These are phyloP conservation scores for Hoplostethus atlanticus DNA, from an alignment of 2,797 vertebrate genomes.

Conservation along the genomic window DNA sequence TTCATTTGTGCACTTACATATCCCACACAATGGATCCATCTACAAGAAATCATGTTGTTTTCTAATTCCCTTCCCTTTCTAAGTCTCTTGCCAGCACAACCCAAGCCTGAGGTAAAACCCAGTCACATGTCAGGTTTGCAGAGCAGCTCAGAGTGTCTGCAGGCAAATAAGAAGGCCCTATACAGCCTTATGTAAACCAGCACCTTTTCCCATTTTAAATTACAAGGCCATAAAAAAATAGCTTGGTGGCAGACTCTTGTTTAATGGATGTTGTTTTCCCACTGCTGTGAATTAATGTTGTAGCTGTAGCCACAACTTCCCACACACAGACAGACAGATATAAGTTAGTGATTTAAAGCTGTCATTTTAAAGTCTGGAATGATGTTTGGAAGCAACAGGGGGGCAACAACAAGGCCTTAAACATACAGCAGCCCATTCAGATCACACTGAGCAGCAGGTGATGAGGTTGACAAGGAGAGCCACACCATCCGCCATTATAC, in stretches of 20 bases:
- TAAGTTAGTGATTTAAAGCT: not conserved
- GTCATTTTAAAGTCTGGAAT: not conserved
- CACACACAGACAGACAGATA: not conserved
- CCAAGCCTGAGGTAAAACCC: conserved; percentile 57
- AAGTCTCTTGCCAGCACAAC: conserved; percentile 30
- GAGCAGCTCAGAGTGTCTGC: conserved; percentile 20
- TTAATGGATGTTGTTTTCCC: not conserved
- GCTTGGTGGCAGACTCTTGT: too few species aligned
- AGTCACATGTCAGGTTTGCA: conserved; percentile 69
- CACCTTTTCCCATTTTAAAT: too few species aligned
- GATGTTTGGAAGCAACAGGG: conserved; percentile 1
- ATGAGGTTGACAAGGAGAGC: conserved; percentile 3
- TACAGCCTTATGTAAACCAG: not conserved
- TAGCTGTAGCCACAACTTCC: not conserved
- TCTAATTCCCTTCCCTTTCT: conserved; percentile 1
- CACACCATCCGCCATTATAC: conserved; percentile 26
- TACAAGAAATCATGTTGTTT: conserved; percentile 25
- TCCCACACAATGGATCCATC: not conserved
- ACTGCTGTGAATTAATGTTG: not conserved
- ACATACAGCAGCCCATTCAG: not conserved
- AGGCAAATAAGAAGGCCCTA: conserved; percentile 3
- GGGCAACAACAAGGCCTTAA: not conserved
- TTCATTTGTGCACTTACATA: conserved; percentile 14
- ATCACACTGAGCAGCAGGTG: conserved; percentile 6
- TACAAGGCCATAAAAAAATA: too few species aligned